Evolutionary conservation across 2,113 vertebrate species (phyloP), one percentile per base, ranked within the genome.

Genomic region (Atlantisia rogersi): DNA sequence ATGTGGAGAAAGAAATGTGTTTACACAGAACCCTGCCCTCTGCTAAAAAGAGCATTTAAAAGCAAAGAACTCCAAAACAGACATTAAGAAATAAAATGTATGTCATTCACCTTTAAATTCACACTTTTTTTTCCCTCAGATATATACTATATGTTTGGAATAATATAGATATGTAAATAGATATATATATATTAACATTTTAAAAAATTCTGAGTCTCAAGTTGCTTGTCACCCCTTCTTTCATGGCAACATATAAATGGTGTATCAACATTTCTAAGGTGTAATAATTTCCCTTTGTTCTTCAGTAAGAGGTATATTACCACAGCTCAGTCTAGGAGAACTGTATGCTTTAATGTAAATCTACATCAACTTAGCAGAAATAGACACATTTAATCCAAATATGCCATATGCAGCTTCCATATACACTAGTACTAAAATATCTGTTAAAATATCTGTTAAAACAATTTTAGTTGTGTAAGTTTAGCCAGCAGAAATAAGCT

Each of bases 141-240:
- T 77, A 25, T 7, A 32, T 12, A 22, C 32, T n/a, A 1, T n/a
- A 15, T 60, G 10, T 69, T 82, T 60, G 16, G 48, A 78, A 86
- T 39, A 87, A 37, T 1, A 60, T 53, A 44, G 8, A 11, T 67
- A 64, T 12, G 39, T 59, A 3, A 39, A 81, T 3, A 74, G 6
- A 12, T 6, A 65, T 28, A 21, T 50, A 65, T 62, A 39, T 39
- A 39, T 6, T n/a, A 29, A 42, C 5, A 1, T 5, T 11, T 0
- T 0, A 31, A 65, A 0, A 0, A 24, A 62, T 74, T 70, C 32
- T 42, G 15, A 20, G 7, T 44, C 55, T 74, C 10, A 64, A 78
- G 3, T 35, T 67, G 11, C 74, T 85, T 84, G 53, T 25, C 8
- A n/a, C 31, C 15, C 89, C 86, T 68, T 84, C 25, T 7, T 86